Conservation (phyloP, 1,140 invertebrate genomes). For the Procambarus clarkii region DNA sequence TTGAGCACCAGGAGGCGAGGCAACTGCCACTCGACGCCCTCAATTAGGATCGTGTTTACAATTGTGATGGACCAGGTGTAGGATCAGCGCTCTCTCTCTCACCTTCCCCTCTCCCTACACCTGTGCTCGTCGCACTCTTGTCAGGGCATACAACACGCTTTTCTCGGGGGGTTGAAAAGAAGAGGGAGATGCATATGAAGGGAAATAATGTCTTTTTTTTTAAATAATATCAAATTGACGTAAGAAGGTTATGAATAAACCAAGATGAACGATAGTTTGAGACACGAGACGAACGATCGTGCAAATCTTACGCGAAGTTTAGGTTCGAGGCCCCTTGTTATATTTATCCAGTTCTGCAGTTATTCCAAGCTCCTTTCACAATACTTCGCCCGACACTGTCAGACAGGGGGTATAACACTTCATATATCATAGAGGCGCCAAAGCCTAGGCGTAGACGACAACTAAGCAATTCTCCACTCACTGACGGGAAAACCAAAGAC, state of each 20-base stretch:
- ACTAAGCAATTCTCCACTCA: background rate
- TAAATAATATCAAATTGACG: background rate
- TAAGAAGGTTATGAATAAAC: background rate
- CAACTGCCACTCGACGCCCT: background rate
- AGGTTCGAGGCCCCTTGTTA: constrained; percentile 2
- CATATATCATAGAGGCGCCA: background rate
- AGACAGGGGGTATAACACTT: background rate
- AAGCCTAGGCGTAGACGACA: background rate
- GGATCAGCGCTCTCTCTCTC: background rate
- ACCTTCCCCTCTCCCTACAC: background rate
- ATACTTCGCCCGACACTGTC: background rate
- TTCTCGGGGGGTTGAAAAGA: background rate
- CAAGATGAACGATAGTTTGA: background rate
- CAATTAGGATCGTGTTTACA: background rate
- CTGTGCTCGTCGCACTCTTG: background rate
- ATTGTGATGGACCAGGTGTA: background rate
- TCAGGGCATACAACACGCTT: background rate
- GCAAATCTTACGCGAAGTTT: background rate
- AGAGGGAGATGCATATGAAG: background rate
- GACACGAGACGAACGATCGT: background rate
- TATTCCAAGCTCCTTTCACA: background rate
- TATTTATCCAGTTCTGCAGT: background rate
- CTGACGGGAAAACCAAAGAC: background rate
- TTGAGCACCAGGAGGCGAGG: too few relatives aligned
- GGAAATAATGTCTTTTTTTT: background rate